phyloP scores from a whole-genome alignment of 2,113 vertebrate species.

The Galeopterus variegatus region DNA sequence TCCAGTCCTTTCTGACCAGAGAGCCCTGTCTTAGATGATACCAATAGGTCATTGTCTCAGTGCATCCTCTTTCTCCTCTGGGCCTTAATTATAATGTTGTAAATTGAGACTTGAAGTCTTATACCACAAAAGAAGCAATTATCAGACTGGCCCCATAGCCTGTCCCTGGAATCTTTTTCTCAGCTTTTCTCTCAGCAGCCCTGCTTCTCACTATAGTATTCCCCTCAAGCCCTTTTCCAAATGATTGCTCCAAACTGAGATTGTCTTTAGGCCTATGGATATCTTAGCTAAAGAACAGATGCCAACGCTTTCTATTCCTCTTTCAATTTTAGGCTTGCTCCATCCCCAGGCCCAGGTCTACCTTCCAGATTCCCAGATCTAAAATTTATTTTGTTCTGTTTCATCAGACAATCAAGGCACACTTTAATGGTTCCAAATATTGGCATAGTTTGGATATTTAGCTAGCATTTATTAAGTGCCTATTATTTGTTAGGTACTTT shows the following conservation, averaged over 20 bases:
- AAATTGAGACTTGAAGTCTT: background rate
- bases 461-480: conserved; percentile 35
- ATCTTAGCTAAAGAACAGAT: background rate
- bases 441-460: conserved; percentile 21
- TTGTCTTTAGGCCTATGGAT: background rate
- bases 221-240: background rate
- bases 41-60: background rate
- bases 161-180: background rate
- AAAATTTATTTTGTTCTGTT: conserved; percentile 18
- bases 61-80: background rate
- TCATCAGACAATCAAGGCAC: background rate
- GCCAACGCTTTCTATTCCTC: background rate
- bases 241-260: background rate
- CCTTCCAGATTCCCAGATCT: background rate
- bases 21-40: background rate
- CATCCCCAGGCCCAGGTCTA: background rate
- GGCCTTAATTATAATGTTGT: background rate
- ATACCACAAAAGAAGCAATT: background rate
- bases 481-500: background rate
- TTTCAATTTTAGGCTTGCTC: background rate
- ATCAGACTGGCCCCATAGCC: background rate
- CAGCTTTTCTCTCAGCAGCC: background rate
- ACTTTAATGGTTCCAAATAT: background rate
- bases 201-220: background rate
- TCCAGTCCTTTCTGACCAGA: conserved; percentile 7